Evolutionary conservation across 2,797 vertebrate genomes (phyloP).

Genomic region (Capromys pilorides): DNA sequence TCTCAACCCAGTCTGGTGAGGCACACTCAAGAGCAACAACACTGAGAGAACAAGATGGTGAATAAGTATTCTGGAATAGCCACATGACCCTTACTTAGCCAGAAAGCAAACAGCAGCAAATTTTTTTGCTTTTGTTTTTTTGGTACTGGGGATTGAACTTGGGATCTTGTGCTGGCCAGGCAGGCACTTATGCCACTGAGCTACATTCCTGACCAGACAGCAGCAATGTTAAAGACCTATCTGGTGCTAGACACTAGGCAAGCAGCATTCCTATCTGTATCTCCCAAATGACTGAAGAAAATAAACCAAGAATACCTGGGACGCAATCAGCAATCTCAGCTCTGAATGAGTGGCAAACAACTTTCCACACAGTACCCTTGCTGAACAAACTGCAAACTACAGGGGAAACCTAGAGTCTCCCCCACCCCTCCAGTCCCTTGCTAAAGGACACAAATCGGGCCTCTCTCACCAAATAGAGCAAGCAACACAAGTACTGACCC

Average conservation of each 20-base stretch:
- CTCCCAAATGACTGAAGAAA: background rate
- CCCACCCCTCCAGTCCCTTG: background rate
- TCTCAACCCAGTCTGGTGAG: background rate
- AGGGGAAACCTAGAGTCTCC: background rate
- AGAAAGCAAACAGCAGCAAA: conserved; percentile 6
- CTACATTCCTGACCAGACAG: too few relatives aligned
- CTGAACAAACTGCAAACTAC: background rate
- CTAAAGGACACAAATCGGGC: background rate
- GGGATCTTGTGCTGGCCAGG: too few relatives aligned
- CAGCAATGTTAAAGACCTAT: background rate
- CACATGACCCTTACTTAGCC: background rate
- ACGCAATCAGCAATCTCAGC: background rate
- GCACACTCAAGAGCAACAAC: background rate
- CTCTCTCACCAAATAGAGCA: background rate
- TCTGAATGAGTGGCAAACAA: background rate
- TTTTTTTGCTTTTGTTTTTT: too few relatives aligned
- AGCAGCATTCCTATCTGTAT: background rate
- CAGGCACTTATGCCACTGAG: too few relatives aligned
- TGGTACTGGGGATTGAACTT: too few relatives aligned
- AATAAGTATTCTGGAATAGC: conserved; percentile 27
- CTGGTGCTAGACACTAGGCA: background rate
- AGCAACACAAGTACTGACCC: background rate
- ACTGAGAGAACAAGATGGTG: background rate
- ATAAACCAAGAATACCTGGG: background rate
- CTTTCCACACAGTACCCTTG: background rate